Base-by-base conservation (phyloP, 37 sponge, comb jelly and placozoan genomes). In the Bolinopsis microptera region DNA sequence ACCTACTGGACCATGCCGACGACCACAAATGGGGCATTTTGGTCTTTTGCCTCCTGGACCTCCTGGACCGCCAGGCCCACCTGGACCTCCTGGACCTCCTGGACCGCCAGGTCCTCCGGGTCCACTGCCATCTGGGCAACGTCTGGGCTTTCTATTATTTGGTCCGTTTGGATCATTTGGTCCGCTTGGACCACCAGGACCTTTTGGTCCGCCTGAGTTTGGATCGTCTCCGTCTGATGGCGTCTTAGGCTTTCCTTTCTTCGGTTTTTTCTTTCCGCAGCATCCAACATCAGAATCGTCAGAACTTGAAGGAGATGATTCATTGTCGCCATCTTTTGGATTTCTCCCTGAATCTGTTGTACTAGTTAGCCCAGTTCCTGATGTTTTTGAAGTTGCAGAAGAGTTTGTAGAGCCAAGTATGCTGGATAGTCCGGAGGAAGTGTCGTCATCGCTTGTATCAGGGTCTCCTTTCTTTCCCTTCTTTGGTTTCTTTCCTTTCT, bases 211-310 rank as follows among this genome's bases (percentile, higher is more conserved):
- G 18, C 18, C 75, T 23, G 75, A 72, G 18, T 72, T n/a, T n/a
- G 75, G 75, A n/a, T 28, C 75, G 31, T 72, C 25, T 30, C 75
- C 75, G 31, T n/a, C 26, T 72, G 75, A 72, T n/a, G 75, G 75
- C 31, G 2, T n/a, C 25, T 72, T 72, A 8, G 26, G 26, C 18
- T 28, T 28, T 72, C 75, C 75, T n/a, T 72, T 72, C 31, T 72
- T 72, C 21, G 75, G 75, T n/a, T 72, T 72, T 72, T 72, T 72
- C 26, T n/a, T n/a, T 72, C 75, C 75, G 18, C 75, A 72, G 75
- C 75, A n/a, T 23, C 75, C 75, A 24, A n/a, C 25, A 24, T 72
- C 75, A 28, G 75, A 72, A 72, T 72, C 75, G 18, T 72, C 75
- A 72, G 26, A n/a, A 28, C 75, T 28, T 30, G 75, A 72, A 21